Percentiles rank a stretch among this genome's conserved stretches.
Conservation (phyloP, 2,888 invertebrate species). For the Eugnorisma glareosa region DNA sequence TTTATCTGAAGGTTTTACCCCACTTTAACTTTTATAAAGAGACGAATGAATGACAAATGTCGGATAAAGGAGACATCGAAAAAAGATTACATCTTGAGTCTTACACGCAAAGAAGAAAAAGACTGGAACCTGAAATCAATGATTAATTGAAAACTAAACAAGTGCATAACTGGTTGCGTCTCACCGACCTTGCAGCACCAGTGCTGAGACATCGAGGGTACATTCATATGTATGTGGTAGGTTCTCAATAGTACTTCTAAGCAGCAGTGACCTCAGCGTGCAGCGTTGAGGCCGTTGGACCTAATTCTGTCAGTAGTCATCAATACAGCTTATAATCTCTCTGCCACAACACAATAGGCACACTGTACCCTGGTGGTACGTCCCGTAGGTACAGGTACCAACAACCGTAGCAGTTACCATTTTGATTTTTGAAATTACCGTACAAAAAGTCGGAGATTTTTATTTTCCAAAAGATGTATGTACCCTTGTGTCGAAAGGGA, state of each 20-base stretch:
- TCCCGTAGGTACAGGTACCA: background rate
- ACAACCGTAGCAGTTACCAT: background rate
- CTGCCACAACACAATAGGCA: background rate
- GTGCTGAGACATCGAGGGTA: background rate
- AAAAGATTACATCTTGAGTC: background rate
- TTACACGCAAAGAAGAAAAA: background rate
- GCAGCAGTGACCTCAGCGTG: no score
- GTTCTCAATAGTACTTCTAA: background rate
- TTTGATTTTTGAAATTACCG: background rate
- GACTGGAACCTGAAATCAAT: background rate
- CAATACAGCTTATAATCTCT: background rate
- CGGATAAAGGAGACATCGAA: background rate
- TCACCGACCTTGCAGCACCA: no score
- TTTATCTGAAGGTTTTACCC: background rate
- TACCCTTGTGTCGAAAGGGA: background rate
- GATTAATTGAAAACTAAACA: background rate
- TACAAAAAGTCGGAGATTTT: background rate
- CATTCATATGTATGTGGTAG: background rate
- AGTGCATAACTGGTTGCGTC: no score
- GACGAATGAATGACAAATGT: background rate
- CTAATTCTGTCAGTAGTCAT: background rate
- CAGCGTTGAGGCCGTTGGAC: background rate
- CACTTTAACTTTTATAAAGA: background rate
- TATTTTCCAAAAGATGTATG: background rate
- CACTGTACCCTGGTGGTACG: no score